Evolutionary conservation across 2,888 invertebrate genomes (phyloP), one percentile per base, ranked within the genome.

Genomic region (Encarsia formosa): DNA sequence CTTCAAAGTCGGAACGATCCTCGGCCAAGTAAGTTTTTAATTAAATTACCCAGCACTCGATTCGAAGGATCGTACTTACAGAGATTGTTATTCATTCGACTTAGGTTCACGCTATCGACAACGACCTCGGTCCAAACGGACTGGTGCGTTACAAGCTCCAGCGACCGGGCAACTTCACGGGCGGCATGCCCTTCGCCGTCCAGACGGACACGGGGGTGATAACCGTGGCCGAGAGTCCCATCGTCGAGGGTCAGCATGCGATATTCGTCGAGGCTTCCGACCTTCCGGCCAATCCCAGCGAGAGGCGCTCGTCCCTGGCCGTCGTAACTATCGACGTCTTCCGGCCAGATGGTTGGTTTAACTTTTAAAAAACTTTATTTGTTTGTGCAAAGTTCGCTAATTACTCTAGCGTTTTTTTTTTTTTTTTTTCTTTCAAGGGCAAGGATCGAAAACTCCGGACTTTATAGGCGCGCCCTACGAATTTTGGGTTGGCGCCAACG

Each of bases 401-500:
- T n/a, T n/a, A n/a, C n/a, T n/a, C n/a, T n/a, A n/a, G n/a, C n/a
- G n/a, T n/a, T n/a, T n/a, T n/a, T n/a, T n/a, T 5, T 29, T 31
- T n/a, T 18, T 42, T 31, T 22, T 46, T 8, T 16, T 19, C 38
- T 42, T 71, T 71, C 49, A 58, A 83, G 83, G 77, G 38, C 69
- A 74, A 37, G 75, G 74, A 63, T 70, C 76, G 39, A 82, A 82
- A 44, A 78, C 78, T 29, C 89, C 91, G 2, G 88, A 87, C 65
- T 91, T 91, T 61, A 78, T 91, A 19, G 90, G 90, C 22, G 84
- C 90, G 1, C 91, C 91, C 0, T 92, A 91, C 63, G 90, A 91
- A 66, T 91, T 92, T 70, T 91, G 91, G 91, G 90, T 91, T 24
- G 91, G 91, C 1, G 84, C 84, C n/a, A 88, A 87, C 65, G 90